Evolutionary conservation across 2,888 invertebrate genomes (phyloP), one percentile per base, ranked within the genome.

Genomic region (Prionchulus punctatus): DNA sequence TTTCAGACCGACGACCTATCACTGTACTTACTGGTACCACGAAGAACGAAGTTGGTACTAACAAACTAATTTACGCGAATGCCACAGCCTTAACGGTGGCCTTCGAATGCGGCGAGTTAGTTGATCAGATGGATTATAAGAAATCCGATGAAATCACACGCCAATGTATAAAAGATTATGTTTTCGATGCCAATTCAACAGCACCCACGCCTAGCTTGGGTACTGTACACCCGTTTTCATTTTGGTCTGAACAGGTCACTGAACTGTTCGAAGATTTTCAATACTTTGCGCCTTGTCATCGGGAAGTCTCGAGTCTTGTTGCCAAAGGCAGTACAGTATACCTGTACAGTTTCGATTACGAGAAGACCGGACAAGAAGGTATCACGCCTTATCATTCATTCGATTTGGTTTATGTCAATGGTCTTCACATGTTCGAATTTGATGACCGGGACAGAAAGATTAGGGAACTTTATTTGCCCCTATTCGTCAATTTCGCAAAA

Each of bases 311-410:
- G 4, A 30, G 30, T 18, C 3, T 48, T 47, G 2, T n/a, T 2
- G 12, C 23, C 31, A 28, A 18, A 4, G 49, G 30, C 23, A 47
- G 18, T 18, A 49, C 7, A 7, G 57, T 57, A 2, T 57, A 31
- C 48, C 28, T 57, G 1, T 57, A 57, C 28, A 45, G 43, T 21
- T 57, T 57, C 48, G 57, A 57, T 30, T 57, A 47, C 48, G 30
- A 23, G 28, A 30, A 42, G 28, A 2, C 2, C 15, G 31, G 31
- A 25, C 21, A 27, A 4, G 36, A 45, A 28, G 53, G 53, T 3
- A 4, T 47, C n/a, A 15, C 3, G 1, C 48, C 55, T 7, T 48
- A 30, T 47, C 57, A 57, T 42, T 15, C 53, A 2, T 12, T 27
- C 26, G 57, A 57, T 25, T 23, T 57, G 2, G 49, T 43, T 7